These are phyloP conservation scores for Hirtodrosophila alboralis DNA, from an alignment of 2,888 invertebrate species.

Conservation along the genomic window DNA sequence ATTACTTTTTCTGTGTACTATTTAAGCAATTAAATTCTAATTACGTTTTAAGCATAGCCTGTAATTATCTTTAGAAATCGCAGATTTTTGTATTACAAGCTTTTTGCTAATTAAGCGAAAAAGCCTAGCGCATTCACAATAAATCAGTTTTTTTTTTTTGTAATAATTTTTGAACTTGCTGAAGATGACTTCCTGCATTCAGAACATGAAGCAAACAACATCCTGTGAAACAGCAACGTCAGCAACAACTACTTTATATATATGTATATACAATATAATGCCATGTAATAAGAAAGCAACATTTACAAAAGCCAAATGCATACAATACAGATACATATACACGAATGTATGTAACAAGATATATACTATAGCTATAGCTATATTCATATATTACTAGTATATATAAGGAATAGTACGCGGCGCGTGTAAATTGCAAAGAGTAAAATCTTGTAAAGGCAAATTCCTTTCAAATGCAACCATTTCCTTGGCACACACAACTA, in stretches of 20 bases:
- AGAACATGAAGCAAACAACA: slow-evolving; percentile 43
- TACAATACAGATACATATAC: slow-evolving; percentile 54
- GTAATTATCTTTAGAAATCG: slow-evolving; percentile 1
- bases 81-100: neutral
- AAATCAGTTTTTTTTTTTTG: slow-evolving; percentile 25
- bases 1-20: no score
- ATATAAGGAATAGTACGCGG: slow-evolving; percentile 51
- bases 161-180: slow-evolving; percentile 11
- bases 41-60: neutral
- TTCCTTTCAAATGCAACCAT: slow-evolving; percentile 80
- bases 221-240: slow-evolving; percentile 50
- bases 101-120: slow-evolving; percentile 42
- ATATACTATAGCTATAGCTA: slow-evolving; percentile 14
- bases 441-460: slow-evolving; percentile 80
- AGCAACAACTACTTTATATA: slow-evolving; percentile 36
- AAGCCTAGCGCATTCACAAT: slow-evolving; percentile 18
- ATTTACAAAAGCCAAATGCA: slow-evolving; percentile 76
- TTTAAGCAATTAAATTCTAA: neutral
- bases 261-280: slow-evolving; percentile 66
- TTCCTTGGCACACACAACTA: slow-evolving; percentile 64
- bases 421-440: slow-evolving; percentile 81
- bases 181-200: slow-evolving; percentile 35
- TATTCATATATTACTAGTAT: slow-evolving; percentile 6
- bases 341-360: slow-evolving; percentile 12
- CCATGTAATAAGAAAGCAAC: slow-evolving; percentile 77